Evolutionary conservation across 2,113 vertebrate genomes (phyloP).

Genomic region (Sceloporus tristichus): DNA sequence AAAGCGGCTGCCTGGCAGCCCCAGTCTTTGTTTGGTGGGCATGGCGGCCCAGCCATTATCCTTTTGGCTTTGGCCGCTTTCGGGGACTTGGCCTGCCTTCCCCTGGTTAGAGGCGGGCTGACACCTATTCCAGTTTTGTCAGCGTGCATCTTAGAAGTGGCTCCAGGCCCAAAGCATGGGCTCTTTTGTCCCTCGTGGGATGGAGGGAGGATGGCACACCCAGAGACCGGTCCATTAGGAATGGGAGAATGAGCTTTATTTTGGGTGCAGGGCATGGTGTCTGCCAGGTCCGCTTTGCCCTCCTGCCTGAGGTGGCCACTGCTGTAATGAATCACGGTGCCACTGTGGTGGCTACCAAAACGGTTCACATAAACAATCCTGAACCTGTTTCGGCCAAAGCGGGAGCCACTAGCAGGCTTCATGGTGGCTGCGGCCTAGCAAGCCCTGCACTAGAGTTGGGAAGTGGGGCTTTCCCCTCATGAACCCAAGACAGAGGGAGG

Average conservation of each 20-base stretch:
- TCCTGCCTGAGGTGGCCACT: neutral
- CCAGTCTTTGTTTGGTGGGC: fast-evolving
- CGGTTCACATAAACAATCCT: constrained; percentile 60
- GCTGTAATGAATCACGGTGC: constrained; percentile 43
- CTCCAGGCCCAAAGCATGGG: neutral
- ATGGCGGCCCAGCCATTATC: fast-evolving
- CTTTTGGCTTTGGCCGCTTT: neutral
- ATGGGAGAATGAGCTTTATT: neutral
- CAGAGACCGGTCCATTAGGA: neutral
- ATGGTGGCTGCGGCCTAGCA: fast-evolving
- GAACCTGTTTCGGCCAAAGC: fast-evolving
- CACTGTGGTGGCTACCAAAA: constrained; percentile 71
- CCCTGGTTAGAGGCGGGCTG: neutral
- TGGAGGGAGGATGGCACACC: fast-evolving
- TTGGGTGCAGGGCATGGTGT: neutral
- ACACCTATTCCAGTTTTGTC: neutral
- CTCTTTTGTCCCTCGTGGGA: fast-evolving
- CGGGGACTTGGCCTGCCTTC: neutral
- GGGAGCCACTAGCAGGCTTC: neutral
- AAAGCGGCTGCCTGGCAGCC: fast-evolving
- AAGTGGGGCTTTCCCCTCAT: neutral
- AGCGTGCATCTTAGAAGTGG: too few relatives aligned
- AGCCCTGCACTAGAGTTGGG: neutral
- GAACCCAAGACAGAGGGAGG: fast-evolving
- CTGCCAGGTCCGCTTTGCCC: neutral